Evolutionary conservation across 2,888 invertebrate genomes (phyloP), one percentile per base, ranked within the genome.

Genomic region (Oligia fasciuncula): DNA sequence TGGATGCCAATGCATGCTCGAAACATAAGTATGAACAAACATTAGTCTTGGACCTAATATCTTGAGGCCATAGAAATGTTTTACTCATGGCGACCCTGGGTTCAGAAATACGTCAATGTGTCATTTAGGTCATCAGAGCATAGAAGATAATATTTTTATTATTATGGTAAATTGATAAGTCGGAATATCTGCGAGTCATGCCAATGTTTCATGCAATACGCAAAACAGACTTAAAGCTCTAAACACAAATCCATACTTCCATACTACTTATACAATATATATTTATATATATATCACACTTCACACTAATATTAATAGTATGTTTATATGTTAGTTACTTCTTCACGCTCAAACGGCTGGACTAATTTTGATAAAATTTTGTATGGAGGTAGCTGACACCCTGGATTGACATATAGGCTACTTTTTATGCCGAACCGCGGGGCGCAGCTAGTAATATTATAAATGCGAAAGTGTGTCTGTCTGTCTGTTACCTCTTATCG

Each of bases 51-150:
- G 63, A 74, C 66, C 73, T 68, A 71, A 73, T 71, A 65, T 70
- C 62, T 63, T 54, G 62, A 82, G 17, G 46, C 65, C 78, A 83
- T 69, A 78, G 49, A 63, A 77, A 74, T 65, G 29, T 43, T 83
- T 51, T 83, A 62, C 60, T 75, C 54, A 6, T 78, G 35, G 43
- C 4, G 74, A 84, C 87, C 72, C 84, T 84, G 84, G 66, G 72
- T 66, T 77, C 29, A 69, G 14, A 69, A 65, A 17, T 67, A 68
- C 46, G 60, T 54, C 40, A 43, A 69, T 85, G 82, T 76, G 43
- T 76, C 60, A 85, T 82, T 69, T 71, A 65, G 82, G 65, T 85
- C 54, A 85, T 60, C 35, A 60, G 23, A 29, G 14, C 23, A 57
- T 29, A 17, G 6, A 63, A 54, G n/a, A 81, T 77, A 77, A 40